Conservation (phyloP, 2,888 invertebrate genomes). For the Cheilosia vulpina region DNA sequence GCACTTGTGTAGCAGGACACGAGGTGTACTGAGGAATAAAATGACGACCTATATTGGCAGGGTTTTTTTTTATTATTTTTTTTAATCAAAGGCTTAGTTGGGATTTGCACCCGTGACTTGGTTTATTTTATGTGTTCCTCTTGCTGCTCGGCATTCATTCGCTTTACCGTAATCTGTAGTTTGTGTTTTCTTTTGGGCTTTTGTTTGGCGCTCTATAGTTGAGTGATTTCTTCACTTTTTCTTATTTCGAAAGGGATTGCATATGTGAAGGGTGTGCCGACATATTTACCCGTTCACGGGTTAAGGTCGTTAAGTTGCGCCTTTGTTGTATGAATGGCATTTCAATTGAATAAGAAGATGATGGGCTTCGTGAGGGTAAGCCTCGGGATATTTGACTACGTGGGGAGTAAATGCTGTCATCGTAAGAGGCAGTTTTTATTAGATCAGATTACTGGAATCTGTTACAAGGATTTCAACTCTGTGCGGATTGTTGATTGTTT, state of each 20-base stretch:
- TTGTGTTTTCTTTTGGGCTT: slow-evolving; percentile 63
- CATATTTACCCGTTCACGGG: slow-evolving; percentile 43
- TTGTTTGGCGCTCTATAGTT: slow-evolving; percentile 27
- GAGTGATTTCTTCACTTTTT: slow-evolving; percentile 26
- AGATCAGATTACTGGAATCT: slow-evolving; percentile 50
- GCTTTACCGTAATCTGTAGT: slow-evolving; percentile 58
- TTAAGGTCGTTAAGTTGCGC: slow-evolving; percentile 53
- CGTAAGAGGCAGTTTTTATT: slow-evolving; percentile 27
- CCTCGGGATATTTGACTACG: slow-evolving; percentile 46
- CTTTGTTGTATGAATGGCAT: slow-evolving; percentile 37
- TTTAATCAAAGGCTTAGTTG: slow-evolving; percentile 47
- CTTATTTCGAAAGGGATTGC: slow-evolving; percentile 7
- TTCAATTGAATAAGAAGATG: slow-evolving; percentile 53
- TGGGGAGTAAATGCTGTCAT: slow-evolving; percentile 47
- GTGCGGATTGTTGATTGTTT: neutral
- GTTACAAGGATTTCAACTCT: slow-evolving; percentile 43
- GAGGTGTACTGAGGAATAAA: slow-evolving; percentile 50
- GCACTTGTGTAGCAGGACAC: slow-evolving; percentile 41
- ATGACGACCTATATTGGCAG: slow-evolving; percentile 49
- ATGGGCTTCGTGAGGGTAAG: slow-evolving; percentile 24
- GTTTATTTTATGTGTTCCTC: slow-evolving; percentile 52
- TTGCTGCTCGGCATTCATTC: slow-evolving; percentile 38
- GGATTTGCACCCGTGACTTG: slow-evolving; percentile 58
- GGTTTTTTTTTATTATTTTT: slow-evolving; percentile 13
- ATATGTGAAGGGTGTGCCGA: slow-evolving; percentile 14